Conservation (phyloP, 2,888 invertebrate species). For the Sarcophaga variegata region DNA sequence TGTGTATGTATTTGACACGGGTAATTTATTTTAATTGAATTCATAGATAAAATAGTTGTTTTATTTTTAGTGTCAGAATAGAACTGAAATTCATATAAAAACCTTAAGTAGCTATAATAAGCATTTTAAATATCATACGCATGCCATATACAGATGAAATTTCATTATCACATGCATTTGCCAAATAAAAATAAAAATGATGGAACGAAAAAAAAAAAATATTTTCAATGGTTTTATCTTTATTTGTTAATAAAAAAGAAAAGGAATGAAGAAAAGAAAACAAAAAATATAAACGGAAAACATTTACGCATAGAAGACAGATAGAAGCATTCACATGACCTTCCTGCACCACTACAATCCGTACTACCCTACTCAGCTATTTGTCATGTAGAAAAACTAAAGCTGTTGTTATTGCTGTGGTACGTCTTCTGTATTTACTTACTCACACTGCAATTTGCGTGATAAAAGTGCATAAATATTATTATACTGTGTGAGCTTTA, state of each 20-base stretch:
- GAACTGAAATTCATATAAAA: slow-evolving; percentile 3
- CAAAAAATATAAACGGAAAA: too few species aligned
- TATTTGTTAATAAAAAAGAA: too few species aligned
- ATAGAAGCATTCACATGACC: too few species aligned
- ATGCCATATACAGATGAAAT: background rate
- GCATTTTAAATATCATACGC: background rate
- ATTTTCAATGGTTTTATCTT: too few species aligned
- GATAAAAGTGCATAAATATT: slow-evolving; percentile 50
- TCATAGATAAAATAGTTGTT: background rate
- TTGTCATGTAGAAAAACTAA: too few species aligned
- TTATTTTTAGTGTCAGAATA: background rate
- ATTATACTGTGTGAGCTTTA: slow-evolving; percentile 17
- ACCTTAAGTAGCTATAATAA: slow-evolving; percentile 32
- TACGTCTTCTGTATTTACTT: slow-evolving; percentile 20
- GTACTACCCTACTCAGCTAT: too few species aligned
- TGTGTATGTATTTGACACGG: slow-evolving; percentile 2
- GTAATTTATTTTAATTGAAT: slow-evolving; percentile 43
- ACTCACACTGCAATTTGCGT: slow-evolving; percentile 40
- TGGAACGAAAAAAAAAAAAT: background rate
- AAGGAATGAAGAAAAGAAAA: too few species aligned
- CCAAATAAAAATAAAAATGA: background rate
- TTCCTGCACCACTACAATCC: too few species aligned
- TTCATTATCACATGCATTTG: background rate
- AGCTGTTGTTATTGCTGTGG: too few species aligned
- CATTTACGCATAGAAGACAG: too few species aligned